Conservation (phyloP, 1,140 invertebrate species). For the Drosophila pseudoobscura region DNA sequence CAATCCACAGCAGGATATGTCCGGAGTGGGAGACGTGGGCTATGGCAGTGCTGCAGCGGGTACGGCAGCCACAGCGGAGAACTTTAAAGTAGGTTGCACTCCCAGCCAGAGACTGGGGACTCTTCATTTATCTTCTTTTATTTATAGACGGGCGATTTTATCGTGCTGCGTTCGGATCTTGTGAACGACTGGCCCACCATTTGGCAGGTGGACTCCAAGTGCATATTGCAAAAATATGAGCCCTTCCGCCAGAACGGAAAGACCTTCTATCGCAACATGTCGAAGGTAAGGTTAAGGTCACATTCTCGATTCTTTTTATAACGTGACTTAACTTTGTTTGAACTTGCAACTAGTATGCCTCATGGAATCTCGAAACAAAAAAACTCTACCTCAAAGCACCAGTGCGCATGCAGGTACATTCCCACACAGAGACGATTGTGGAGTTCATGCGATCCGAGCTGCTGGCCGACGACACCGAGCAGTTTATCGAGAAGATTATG, state of each 20-base stretch:
- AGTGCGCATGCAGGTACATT: constrained; percentile 89
- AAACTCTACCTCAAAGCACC: constrained; percentile 90
- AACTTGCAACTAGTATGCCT: constrained; percentile 84
- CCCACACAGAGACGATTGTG: constrained; percentile 90
- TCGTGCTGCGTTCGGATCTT: constrained; percentile 91
- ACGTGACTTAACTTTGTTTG: not conserved
- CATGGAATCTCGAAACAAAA: constrained; percentile 91
- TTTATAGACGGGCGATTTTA: constrained; percentile 91
- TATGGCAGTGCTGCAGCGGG: constrained; percentile 56
- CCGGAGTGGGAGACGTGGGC: constrained; percentile 55
- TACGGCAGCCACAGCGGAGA: constrained; percentile 51
- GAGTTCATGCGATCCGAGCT: constrained; percentile 90
- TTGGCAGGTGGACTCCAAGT: constrained; percentile 94
- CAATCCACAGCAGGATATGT: constrained; percentile 73
- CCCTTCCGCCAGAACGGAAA: constrained; percentile 92
- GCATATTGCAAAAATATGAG: constrained; percentile 93
- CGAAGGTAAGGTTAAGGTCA: constrained; percentile 89
- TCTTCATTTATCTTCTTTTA: not conserved
- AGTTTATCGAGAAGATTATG: constrained; percentile 89
- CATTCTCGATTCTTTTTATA: not conserved
- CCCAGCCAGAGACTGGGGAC: too few relatives aligned
- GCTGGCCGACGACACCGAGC: constrained; percentile 88
- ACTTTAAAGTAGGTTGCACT: constrained; percentile 70
- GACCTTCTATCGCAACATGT: constrained; percentile 93
- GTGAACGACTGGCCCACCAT: constrained; percentile 90